Conservation (phyloP, 2,797 vertebrate species). For the Melanotaenia parkinsoni region DNA sequence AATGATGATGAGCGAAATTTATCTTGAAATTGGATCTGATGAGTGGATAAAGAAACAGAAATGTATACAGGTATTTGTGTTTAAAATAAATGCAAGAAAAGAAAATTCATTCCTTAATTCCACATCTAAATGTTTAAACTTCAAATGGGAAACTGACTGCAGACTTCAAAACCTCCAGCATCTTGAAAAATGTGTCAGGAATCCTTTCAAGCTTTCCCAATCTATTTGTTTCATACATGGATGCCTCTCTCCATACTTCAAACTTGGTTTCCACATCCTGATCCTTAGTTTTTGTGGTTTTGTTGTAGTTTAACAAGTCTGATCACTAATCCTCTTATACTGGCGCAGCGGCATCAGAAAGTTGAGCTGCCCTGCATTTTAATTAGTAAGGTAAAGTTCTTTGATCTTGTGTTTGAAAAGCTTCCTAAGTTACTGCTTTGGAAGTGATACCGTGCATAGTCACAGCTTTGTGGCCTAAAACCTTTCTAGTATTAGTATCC, state of each 20-base stretch:
- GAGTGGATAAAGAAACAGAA: neutral
- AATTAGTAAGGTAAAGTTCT: slow-evolving; percentile 74
- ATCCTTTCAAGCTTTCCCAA: slow-evolving; percentile 43
- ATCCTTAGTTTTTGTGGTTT: slow-evolving; percentile 67
- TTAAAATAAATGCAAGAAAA: slow-evolving; percentile 25
- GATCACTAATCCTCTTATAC: slow-evolving; percentile 74
- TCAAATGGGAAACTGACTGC: neutral
- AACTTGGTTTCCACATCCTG: slow-evolving; percentile 51
- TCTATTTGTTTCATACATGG: slow-evolving; percentile 59
- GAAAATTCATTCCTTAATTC: slow-evolving; percentile 23
- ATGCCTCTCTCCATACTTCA: slow-evolving; percentile 42
- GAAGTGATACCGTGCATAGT: slow-evolving; percentile 36
- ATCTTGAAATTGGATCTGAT: slow-evolving; percentile 38
- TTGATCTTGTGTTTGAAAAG: slow-evolving; percentile 67
- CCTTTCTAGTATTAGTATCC: slow-evolving; percentile 49
- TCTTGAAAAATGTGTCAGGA: slow-evolving; percentile 19
- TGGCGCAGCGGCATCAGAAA: slow-evolving; percentile 47
- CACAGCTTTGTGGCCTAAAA: slow-evolving; percentile 56
- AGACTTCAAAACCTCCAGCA: slow-evolving; percentile 33
- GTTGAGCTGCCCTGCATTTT: slow-evolving; percentile 66
- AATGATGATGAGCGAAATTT: slow-evolving; percentile 50
- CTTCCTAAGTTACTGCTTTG: slow-evolving; percentile 46
- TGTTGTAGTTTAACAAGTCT: slow-evolving; percentile 73
- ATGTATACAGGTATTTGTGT: slow-evolving; percentile 11
- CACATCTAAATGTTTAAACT: slow-evolving; percentile 14